Evolutionary conservation across 2,888 invertebrate species (phyloP).

Genomic region (Hanleya hanleyi): DNA sequence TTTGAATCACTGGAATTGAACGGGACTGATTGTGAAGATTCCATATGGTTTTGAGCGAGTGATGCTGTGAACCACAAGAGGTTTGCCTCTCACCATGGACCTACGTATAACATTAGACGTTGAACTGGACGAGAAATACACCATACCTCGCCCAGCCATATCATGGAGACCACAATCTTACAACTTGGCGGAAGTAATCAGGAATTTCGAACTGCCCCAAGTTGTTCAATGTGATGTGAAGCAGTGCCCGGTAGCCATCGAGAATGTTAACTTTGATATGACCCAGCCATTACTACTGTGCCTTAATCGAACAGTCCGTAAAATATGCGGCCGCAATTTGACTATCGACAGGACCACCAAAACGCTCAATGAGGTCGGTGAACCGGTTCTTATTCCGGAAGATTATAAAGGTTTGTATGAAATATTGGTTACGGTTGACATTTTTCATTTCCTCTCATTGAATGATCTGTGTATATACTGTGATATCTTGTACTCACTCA

Average conservation of each 20-base stretch:
- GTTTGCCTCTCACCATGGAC: too few relatives aligned
- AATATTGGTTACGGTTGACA: too few relatives aligned
- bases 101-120: neutral
- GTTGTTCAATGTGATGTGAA: conserved; percentile 47
- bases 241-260: conserved; percentile 37
- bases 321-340: conserved; percentile 50
- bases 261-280: conserved; percentile 48
- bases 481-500: too few relatives aligned
- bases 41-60: too few relatives aligned
- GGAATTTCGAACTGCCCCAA: conserved; percentile 48
- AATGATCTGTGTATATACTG: too few relatives aligned
- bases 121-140: neutral
- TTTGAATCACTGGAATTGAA: too few relatives aligned
- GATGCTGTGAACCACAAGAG: too few relatives aligned
- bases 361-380: conserved; percentile 49
- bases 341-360: conserved; percentile 35
- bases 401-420: conserved; percentile 59
- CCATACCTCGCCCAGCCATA: conserved; percentile 26
- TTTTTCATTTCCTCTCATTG: too few relatives aligned
- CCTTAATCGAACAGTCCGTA: conserved; percentile 51
- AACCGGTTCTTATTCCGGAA: conserved; percentile 59
- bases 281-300: conserved; percentile 56
- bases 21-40: too few relatives aligned
- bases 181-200: conserved; percentile 40
- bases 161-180: conserved; percentile 41